Evolutionary conservation across 2,113 vertebrate species (phyloP).

Genomic region (Silurus meridionalis): DNA sequence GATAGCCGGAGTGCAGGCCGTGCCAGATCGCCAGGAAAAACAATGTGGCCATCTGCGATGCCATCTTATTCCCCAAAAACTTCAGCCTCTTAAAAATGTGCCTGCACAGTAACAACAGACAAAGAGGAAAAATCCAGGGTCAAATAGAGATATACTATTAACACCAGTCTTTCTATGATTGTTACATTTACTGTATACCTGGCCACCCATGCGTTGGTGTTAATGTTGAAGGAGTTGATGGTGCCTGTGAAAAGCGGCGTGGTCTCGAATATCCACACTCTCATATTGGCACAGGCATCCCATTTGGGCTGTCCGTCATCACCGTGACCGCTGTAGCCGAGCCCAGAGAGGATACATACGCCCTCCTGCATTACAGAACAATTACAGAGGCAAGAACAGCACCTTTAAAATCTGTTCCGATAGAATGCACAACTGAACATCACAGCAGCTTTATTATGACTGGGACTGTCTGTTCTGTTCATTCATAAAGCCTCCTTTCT

Average conservation of each 20-base stretch:
- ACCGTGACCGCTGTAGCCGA: constrained; percentile 84
- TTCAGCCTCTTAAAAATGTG: constrained; percentile 92
- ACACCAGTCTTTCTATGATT: not conserved
- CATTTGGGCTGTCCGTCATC: constrained; percentile 73
- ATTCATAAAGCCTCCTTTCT: not conserved
- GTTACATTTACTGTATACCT: constrained; percentile 76
- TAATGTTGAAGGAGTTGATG: constrained; percentile 94
- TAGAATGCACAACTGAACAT: not conserved
- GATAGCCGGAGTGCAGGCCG: constrained; percentile 92
- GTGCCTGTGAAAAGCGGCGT: constrained; percentile 90
- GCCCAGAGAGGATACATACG: constrained; percentile 87
- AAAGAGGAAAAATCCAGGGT: not conserved
- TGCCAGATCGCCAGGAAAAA: constrained; percentile 94
- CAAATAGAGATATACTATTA: not conserved
- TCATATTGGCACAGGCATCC: constrained; percentile 96
- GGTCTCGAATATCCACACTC: constrained; percentile 93
- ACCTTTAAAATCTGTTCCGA: not conserved
- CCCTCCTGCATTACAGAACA: constrained; percentile 78
- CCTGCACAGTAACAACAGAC: constrained; percentile 63
- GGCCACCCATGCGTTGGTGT: constrained; percentile 93
- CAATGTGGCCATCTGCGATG: constrained; percentile 85
- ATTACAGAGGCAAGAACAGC: not conserved
- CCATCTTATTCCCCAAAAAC: constrained; percentile 88
- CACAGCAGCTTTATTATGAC: not conserved
- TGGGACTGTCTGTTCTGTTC: too few species aligned